A percentile compares a stretch with the other conserved stretches of the same genome.
Conservation (phyloP, 2,888 invertebrate species). For the Drosophila monieri region DNA sequence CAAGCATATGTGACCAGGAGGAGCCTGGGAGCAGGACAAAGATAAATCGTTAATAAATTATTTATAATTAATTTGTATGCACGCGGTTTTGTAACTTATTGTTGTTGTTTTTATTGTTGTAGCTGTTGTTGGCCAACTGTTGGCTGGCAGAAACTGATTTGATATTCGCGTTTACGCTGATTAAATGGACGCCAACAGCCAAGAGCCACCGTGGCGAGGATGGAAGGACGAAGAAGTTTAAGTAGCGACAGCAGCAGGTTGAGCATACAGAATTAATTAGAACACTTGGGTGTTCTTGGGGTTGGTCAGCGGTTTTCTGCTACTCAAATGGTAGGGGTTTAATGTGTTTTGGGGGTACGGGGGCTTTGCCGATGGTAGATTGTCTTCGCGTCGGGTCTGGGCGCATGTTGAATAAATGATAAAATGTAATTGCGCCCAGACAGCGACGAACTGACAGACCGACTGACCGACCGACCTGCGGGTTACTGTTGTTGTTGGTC, state of each 20-base stretch:
- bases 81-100: conserved; percentile 57
- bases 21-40: conserved; percentile 52
- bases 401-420: conserved; percentile 78
- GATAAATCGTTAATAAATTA: conserved; percentile 80
- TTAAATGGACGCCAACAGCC: conserved; percentile 68
- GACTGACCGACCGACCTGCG: conserved; percentile 25
- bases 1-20: conserved; percentile 60
- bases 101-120: conserved; percentile 28
- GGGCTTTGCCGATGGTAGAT: conserved; percentile 12
- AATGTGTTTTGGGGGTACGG: not conserved
- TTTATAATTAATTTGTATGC: conserved; percentile 79
- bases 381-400: conserved; percentile 44
- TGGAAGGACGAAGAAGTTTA: conserved; percentile 17
- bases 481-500: conserved; percentile 36
- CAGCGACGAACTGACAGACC: conserved; percentile 9
- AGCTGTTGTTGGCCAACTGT: conserved; percentile 25
- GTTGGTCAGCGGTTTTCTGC: conserved; percentile 24
- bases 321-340: not conserved
- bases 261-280: conserved; percentile 73
- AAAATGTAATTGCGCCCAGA: conserved; percentile 75
- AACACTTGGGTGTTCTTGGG: conserved; percentile 46
- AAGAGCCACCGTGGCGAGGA: conserved; percentile 5
- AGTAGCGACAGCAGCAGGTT: conserved; percentile 41
- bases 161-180: conserved; percentile 79
- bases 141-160: conserved; percentile 63